These are phyloP conservation scores for Heliothis virescens DNA, from an alignment of 1,140 invertebrate genomes.

Conservation along the genomic window DNA sequence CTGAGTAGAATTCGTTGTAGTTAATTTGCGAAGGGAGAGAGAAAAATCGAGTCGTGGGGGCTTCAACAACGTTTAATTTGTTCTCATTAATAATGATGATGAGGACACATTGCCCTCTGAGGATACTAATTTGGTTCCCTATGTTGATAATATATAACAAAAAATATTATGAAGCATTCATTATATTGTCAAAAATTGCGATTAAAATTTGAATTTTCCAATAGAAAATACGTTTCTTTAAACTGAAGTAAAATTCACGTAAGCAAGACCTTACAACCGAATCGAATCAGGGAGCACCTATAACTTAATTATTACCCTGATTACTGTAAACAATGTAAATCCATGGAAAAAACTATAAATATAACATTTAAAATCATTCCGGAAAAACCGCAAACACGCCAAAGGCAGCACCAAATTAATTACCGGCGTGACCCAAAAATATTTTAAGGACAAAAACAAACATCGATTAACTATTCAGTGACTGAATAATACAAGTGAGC, in stretches of 20 bases:
- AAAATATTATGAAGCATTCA: slow-evolving; percentile 12
- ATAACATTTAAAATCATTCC: neutral
- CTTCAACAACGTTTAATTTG: slow-evolving; percentile 79
- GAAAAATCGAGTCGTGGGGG: slow-evolving; percentile 74
- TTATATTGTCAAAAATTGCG: neutral
- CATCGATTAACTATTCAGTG: slow-evolving; percentile 62
- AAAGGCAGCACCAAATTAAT: slow-evolving; percentile 32
- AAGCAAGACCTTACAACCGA: too few relatives aligned
- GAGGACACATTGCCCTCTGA: slow-evolving; percentile 69
- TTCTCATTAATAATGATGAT: slow-evolving; percentile 80
- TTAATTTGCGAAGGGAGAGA: slow-evolving; percentile 76
- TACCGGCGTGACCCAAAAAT: slow-evolving; percentile 31
- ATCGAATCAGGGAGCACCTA: too few relatives aligned
- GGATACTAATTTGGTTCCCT: slow-evolving; percentile 67
- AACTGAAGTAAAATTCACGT: too few relatives aligned
- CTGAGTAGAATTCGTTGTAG: slow-evolving; percentile 77
- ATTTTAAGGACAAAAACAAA: slow-evolving; percentile 49
- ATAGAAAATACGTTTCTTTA: too few relatives aligned
- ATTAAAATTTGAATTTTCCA: neutral
- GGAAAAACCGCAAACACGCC: neutral
- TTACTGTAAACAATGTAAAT: neutral
- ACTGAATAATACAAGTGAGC: slow-evolving; percentile 70
- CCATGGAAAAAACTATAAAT: neutral
- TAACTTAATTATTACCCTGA: too few relatives aligned
- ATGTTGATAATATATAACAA: neutral